Evolutionary conservation across 2,888 invertebrate species (phyloP).

Genomic region (Helicoverpa assulta): DNA sequence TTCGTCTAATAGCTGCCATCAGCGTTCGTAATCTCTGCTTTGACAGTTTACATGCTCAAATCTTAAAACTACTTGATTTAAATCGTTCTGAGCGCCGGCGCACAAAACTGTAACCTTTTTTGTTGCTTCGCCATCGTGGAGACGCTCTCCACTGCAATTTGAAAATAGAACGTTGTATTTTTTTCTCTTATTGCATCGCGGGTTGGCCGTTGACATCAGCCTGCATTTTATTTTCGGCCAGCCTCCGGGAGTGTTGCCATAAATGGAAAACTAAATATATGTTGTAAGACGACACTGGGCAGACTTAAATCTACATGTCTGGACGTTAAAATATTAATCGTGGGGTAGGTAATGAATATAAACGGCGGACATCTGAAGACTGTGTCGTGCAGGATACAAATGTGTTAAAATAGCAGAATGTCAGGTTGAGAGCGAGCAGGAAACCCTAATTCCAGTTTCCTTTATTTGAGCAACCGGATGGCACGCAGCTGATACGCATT

Average conservation of each 20-base stretch:
- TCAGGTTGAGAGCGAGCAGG: conserved; percentile 39
- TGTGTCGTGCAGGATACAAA: conserved; percentile 36
- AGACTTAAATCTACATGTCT: conserved; percentile 46
- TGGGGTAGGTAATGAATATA: conserved; percentile 57
- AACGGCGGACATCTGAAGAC: conserved; percentile 30
- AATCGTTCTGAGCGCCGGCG: conserved; percentile 54
- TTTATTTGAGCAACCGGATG: conserved; percentile 36
- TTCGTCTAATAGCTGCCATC: conserved; percentile 38
- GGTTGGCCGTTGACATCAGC: conserved; percentile 84
- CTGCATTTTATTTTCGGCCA: conserved; percentile 86
- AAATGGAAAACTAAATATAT: conserved; percentile 74
- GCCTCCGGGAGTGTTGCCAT: conserved; percentile 83
- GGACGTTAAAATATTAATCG: conserved; percentile 48
- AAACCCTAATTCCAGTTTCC: conserved; percentile 55
- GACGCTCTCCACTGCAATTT: conserved; percentile 81
- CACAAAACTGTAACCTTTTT: conserved; percentile 74
- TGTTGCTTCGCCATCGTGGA: conserved; percentile 71
- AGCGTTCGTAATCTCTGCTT: conserved; percentile 35
- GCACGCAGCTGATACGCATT: conserved; percentile 41
- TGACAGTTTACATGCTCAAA: conserved; percentile 47
- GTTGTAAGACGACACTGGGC: conserved; percentile 68
- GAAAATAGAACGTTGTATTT: conserved; percentile 82
- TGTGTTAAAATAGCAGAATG: conserved; percentile 43
- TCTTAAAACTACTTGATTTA: conserved; percentile 38
- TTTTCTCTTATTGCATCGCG: conserved; percentile 85